These are phyloP conservation scores for Idaea aversata DNA, from an alignment of 2,888 invertebrate genomes.

Conservation along the genomic window DNA sequence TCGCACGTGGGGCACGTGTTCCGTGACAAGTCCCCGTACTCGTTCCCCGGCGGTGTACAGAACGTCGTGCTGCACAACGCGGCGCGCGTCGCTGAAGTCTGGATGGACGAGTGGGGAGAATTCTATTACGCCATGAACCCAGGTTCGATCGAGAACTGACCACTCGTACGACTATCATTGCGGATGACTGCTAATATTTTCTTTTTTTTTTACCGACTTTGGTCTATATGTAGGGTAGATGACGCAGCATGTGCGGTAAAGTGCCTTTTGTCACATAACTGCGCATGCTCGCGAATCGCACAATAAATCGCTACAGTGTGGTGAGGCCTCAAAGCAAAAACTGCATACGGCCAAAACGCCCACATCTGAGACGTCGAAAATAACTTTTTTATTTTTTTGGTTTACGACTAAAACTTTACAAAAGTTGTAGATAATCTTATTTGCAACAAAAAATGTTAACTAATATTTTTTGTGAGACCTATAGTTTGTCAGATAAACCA, in stretches of 20 bases:
- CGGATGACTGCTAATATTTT: conserved; percentile 45
- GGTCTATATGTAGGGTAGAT: conserved; percentile 1
- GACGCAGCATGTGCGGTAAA: background rate
- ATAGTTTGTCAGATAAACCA: too few species aligned
- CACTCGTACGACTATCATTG: conserved; percentile 8
- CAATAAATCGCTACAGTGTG: too few species aligned
- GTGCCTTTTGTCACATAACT: background rate
- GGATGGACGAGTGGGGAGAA: conserved; percentile 99
- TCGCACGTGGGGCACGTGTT: conserved; percentile 98
- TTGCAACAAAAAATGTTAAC: too few species aligned
- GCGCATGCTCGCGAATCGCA: too few species aligned
- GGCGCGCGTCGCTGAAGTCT: conserved; percentile 98
- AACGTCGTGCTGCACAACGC: conserved; percentile 99
- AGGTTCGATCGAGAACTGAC: conserved; percentile 82
- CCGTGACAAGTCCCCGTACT: conserved; percentile 98
- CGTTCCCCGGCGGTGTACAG: conserved; percentile 99
- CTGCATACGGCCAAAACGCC: too few species aligned
- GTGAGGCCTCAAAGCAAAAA: too few species aligned
- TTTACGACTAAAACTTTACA: too few species aligned
- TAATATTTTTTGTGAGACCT: too few species aligned
- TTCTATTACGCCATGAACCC: conserved; percentile 99
- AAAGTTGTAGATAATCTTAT: too few species aligned
- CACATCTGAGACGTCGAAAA: too few species aligned
- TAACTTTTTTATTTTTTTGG: too few species aligned
- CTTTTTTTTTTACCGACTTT: conserved; percentile 10